Conservation (phyloP, 2,797 vertebrate genomes). For the Naso thynnoides region DNA sequence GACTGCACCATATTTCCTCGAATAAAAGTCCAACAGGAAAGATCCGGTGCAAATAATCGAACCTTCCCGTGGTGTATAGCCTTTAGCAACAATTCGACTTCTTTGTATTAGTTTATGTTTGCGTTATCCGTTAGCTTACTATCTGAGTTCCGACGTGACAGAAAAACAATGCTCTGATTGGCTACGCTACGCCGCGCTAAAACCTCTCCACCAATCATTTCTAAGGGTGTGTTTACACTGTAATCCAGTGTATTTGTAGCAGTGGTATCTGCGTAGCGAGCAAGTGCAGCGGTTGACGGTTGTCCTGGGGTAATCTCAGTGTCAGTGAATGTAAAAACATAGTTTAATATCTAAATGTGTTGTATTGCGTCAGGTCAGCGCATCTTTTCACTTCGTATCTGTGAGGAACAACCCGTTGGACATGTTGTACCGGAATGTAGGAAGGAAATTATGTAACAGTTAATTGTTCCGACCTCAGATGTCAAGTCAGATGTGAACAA, state of each 20-base stretch:
- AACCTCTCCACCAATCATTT: conserved; percentile 78
- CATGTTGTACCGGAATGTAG: background rate
- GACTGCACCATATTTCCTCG: conserved; percentile 32
- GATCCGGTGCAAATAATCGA: background rate
- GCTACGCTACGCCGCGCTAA: conserved; percentile 82
- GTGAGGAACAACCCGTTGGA: rapidly evolving
- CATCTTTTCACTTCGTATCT: rapidly evolving
- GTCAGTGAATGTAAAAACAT: background rate
- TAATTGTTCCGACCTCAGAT: background rate
- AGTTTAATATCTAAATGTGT: background rate
- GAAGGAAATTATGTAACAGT: background rate
- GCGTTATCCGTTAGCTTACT: conserved; percentile 80
- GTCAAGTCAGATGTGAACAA: conserved; percentile 3
- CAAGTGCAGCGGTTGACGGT: background rate
- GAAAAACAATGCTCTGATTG: conserved; percentile 86
- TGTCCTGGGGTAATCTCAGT: background rate
- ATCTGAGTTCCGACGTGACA: conserved; percentile 71
- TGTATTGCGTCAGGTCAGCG: background rate
- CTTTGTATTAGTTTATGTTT: conserved; percentile 74
- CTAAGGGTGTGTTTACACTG: conserved; percentile 68
- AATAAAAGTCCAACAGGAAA: conserved; percentile 16
- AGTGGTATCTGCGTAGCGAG: conserved; percentile 45
- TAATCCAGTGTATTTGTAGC: conserved; percentile 3
- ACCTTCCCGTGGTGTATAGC: background rate
- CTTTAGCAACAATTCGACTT: conserved; percentile 17